A percentile compares a stretch with the other conserved stretches of the same genome.
Evolutionary conservation across 1,140 invertebrate species (phyloP).

Genomic region (Lasioglossum albipes): DNA sequence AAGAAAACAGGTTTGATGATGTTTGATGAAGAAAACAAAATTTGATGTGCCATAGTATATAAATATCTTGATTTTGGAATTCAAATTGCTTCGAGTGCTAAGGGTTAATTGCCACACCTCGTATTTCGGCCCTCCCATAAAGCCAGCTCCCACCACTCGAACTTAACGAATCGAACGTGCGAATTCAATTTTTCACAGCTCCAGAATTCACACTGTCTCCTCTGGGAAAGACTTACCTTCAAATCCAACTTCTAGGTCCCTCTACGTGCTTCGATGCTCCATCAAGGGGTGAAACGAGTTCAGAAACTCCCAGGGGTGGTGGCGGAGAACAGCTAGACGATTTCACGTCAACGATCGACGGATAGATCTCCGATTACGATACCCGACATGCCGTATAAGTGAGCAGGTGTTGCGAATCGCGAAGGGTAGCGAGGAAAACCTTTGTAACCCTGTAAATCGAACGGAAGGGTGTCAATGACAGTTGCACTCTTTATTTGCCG

Average conservation of each 20-base stretch:
- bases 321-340: not conserved
- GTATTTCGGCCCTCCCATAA: too few relatives aligned
- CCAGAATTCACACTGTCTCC: not conserved
- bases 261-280: conserved; percentile 4
- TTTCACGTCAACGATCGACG: conserved; percentile 56
- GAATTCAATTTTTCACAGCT: conserved; percentile 17
- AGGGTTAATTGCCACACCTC: too few relatives aligned
- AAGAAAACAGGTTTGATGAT: too few relatives aligned
- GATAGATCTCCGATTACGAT: conserved; percentile 61
- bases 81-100: too few relatives aligned
- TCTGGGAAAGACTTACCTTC: not conserved
- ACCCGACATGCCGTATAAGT: conserved; percentile 57
- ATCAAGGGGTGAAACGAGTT: conserved; percentile 34
- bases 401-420: conserved; percentile 54
- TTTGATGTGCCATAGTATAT: too few relatives aligned
- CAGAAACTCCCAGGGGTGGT: conserved; percentile 39
- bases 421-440: not conserved
- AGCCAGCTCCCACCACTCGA: too few relatives aligned
- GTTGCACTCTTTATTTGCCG: too few relatives aligned
- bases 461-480: too few relatives aligned
- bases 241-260: conserved; percentile 17
- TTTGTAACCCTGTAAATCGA: not conserved
- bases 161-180: not conserved
- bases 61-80: too few relatives aligned
- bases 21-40: too few relatives aligned